phyloP scores from a whole-genome alignment of 2,113 vertebrate species.

The Catharus bicknelli region DNA sequence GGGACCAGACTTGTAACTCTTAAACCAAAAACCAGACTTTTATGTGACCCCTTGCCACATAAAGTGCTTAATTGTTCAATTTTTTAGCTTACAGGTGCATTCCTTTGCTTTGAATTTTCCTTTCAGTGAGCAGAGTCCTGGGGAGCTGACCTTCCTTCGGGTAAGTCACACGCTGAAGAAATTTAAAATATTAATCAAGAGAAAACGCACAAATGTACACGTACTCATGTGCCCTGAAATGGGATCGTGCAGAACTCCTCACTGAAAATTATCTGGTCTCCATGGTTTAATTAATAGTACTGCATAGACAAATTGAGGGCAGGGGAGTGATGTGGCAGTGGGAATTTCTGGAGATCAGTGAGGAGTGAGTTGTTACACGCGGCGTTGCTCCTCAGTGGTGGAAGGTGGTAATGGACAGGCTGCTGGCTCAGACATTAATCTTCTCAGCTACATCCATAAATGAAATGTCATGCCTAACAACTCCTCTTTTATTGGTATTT shows the following conservation, averaged over 20 bases:
- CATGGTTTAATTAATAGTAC: neutral
- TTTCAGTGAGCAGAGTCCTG: neutral
- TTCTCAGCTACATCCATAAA: constrained; percentile 20
- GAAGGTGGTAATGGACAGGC: constrained; percentile 15
- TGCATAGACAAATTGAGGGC: neutral
- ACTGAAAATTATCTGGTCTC: neutral
- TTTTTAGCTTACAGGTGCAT: neutral
- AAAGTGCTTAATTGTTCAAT: neutral
- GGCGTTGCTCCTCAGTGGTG: neutral
- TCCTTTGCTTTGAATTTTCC: neutral
- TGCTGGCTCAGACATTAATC: constrained; percentile 32
- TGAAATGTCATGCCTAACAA: constrained; percentile 50
- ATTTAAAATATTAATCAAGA: neutral
- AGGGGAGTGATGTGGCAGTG: neutral
- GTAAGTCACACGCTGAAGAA: neutral
- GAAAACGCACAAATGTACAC: neutral
- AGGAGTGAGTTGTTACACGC: neutral
- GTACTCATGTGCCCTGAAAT: neutral
- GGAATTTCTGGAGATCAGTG: neutral
- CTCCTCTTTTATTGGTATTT: constrained; percentile 28
- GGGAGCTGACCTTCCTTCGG: neutral
- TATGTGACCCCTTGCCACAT: neutral
- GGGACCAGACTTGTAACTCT: no score
- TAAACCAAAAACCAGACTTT: no score
- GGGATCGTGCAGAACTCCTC: neutral